phyloP scores from a whole-genome alignment of 1,140 invertebrate species.

The Zaprionus gabonicus region DNA sequence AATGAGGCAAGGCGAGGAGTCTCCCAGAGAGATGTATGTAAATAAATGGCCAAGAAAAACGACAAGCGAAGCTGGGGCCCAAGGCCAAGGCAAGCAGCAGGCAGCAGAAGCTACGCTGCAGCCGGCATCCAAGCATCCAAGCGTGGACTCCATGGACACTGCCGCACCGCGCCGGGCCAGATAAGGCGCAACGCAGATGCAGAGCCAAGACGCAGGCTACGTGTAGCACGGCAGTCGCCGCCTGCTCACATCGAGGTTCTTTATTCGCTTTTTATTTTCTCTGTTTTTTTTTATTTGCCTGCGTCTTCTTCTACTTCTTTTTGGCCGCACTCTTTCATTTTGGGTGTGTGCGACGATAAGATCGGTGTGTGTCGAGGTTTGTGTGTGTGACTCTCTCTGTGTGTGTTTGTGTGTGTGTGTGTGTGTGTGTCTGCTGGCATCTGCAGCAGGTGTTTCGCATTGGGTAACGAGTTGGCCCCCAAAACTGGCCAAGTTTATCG shows the following conservation, averaged over 20 bases:
- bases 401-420: slow-evolving; percentile 9
- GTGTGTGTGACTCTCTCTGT: slow-evolving; percentile 1
- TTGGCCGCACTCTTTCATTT: slow-evolving; percentile 66
- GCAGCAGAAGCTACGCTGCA: slow-evolving; percentile 22
- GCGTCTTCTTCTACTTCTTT: slow-evolving; percentile 36
- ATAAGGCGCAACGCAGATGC: slow-evolving; percentile 15
- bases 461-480: slow-evolving; percentile 75
- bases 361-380: slow-evolving; percentile 60
- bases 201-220: slow-evolving; percentile 32
- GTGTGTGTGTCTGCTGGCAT: slow-evolving; percentile 49
- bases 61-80: slow-evolving; percentile 54
- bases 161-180: slow-evolving; percentile 1
- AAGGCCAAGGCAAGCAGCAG: slow-evolving; percentile 66
- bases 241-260: slow-evolving; percentile 28
- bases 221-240: slow-evolving; percentile 70
- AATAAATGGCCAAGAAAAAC: slow-evolving; percentile 73
- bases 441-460: slow-evolving; percentile 78
- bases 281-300: slow-evolving; percentile 11
- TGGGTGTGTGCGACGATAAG: slow-evolving; percentile 74
- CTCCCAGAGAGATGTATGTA: slow-evolving; percentile 65
- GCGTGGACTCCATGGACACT: slow-evolving; percentile 7
- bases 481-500: slow-evolving; percentile 75
- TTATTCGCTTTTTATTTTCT: slow-evolving; percentile 15
- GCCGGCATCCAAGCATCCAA: slow-evolving; percentile 30
- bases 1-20: slow-evolving; percentile 4